These are phyloP conservation scores for Odontocolon sp. DNA, from an alignment of 2,888 invertebrate species.

Conservation along the genomic window DNA sequence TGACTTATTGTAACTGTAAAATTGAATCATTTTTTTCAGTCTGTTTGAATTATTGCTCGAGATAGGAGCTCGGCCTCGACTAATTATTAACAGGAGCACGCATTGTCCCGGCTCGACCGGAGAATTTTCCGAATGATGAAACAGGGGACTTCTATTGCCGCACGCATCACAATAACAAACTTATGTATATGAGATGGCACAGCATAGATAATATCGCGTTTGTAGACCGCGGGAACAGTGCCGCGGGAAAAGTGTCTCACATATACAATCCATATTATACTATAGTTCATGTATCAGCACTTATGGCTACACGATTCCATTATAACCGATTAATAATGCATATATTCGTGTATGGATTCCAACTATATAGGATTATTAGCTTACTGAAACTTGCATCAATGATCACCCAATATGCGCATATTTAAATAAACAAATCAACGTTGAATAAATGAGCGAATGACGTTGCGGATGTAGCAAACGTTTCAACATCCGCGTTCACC, in stretches of 20 bases:
- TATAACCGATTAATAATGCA: too few relatives aligned
- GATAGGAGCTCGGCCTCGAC: neutral
- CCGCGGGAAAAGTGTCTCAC: constrained; percentile 9
- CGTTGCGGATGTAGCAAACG: neutral
- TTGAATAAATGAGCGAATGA: constrained; percentile 6
- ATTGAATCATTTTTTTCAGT: too few relatives aligned
- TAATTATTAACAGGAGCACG: neutral
- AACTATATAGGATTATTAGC: neutral
- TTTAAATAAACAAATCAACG: neutral
- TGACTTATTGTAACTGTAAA: too few relatives aligned
- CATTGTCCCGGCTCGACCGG: neutral
- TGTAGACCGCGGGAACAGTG: neutral
- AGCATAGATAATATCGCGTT: neutral
- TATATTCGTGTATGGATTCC: neutral
- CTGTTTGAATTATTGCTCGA: too few relatives aligned
- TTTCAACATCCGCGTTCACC: neutral
- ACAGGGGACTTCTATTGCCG: neutral
- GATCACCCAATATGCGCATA: neutral
- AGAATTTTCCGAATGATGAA: constrained; percentile 2
- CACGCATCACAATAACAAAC: neutral
- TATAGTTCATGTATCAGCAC: too few relatives aligned
- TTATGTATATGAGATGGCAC: neutral
- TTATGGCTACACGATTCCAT: too few relatives aligned
- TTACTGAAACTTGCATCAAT: neutral
- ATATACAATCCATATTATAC: too few relatives aligned